These are phyloP conservation scores for Macheiramphus alcinus DNA, from an alignment of 2,113 vertebrate species.

Conservation along the genomic window DNA sequence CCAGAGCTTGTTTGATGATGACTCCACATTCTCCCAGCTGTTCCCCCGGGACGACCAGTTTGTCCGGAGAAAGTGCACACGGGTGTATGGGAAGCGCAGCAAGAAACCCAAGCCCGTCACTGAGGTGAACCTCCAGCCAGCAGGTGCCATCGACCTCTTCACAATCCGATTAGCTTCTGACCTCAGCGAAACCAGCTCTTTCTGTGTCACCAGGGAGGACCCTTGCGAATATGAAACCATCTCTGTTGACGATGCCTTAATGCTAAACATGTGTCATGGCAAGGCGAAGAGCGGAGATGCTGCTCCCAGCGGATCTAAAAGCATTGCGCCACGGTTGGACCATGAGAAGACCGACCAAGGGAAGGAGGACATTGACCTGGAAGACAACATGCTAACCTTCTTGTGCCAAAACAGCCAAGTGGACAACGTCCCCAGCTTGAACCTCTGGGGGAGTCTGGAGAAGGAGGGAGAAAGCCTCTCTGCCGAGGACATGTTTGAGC, in stretches of 20 bases:
- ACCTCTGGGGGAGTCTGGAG: conserved; percentile 69
- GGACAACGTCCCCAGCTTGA: conserved; percentile 60
- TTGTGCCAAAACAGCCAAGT: conserved; percentile 62
- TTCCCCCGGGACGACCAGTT: conserved; percentile 84
- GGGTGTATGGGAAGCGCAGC: conserved; percentile 88
- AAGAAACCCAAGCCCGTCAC: conserved; percentile 70
- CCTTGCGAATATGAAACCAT: conserved; percentile 80
- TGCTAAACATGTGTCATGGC: conserved; percentile 82
- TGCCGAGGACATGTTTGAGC: conserved; percentile 45
- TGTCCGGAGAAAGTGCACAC: conserved; percentile 83
- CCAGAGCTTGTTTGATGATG: conserved; percentile 81
- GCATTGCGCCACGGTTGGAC: background rate
- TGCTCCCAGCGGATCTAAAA: background rate
- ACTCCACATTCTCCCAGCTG: conserved; percentile 85
- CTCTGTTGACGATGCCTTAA: conserved; percentile 81
- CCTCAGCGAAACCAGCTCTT: conserved; percentile 67
- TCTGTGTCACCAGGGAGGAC: conserved; percentile 72
- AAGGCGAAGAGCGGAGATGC: conserved; percentile 43
- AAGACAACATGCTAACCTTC: conserved; percentile 49
- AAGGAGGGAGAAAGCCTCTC: conserved; percentile 50
- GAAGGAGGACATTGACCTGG: conserved; percentile 18
- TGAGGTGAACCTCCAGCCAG: background rate
- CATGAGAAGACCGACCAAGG: background rate
- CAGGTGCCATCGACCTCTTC: background rate
- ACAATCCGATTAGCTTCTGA: conserved; percentile 44